phyloP scores from a whole-genome alignment of 35 echinoderm and acorn worm genomes.

The Nesometra sesokonis region DNA sequence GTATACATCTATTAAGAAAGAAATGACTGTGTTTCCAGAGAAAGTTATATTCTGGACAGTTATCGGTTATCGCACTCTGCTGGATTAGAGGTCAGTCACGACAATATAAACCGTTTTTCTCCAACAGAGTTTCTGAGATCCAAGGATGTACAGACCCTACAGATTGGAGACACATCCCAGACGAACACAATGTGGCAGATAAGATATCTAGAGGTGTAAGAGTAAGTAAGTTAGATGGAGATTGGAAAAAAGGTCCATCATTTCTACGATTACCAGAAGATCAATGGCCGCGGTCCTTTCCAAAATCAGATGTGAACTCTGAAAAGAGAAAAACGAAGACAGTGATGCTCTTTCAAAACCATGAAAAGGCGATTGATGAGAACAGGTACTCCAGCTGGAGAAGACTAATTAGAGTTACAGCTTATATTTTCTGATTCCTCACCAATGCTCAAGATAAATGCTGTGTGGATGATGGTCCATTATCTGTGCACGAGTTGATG shows the following conservation, averaged over 20 bases:
- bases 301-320: not conserved
- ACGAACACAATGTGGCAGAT: slow-evolving; percentile 50
- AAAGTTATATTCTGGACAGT: slow-evolving; percentile 39
- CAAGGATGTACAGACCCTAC: slow-evolving; percentile 38
- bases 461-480: not conserved
- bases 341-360: not conserved
- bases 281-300: slow-evolving; percentile 29
- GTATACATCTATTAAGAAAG: not conserved
- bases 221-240: not conserved
- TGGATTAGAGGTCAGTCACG: slow-evolving; percentile 47
- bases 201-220: slow-evolving; percentile 46
- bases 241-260: slow-evolving; percentile 39
- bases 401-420: slow-evolving; percentile 57
- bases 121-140: slow-evolving; percentile 58
- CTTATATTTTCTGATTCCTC: slow-evolving; percentile 54
- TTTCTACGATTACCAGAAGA: slow-evolving; percentile 38
- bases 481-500: not conserved
- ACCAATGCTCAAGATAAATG: slow-evolving; percentile 22
- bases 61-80: slow-evolving; percentile 31
- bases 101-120: slow-evolving; percentile 53
- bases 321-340: slow-evolving; percentile 5
- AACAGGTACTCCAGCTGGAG: slow-evolving; percentile 29
- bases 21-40: slow-evolving; percentile 16
- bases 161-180: slow-evolving; percentile 37
- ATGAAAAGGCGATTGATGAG: slow-evolving; percentile 15